Evolutionary conservation across 2,113 vertebrate genomes (phyloP).

Genomic region (Dicaeum eximium): DNA sequence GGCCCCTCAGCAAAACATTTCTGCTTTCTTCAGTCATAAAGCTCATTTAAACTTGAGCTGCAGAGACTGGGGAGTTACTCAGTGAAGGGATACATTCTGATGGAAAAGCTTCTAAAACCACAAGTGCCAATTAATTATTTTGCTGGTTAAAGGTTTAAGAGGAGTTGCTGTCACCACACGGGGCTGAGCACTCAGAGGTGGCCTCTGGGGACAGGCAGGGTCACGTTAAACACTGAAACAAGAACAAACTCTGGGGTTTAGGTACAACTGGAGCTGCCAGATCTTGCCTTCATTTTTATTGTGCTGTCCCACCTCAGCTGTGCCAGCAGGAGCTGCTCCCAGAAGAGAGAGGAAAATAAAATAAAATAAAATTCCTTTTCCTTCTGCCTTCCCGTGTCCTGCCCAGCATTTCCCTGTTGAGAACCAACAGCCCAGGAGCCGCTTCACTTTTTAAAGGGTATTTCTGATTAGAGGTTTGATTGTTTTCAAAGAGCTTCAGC

Average conservation of each 20-base stretch:
- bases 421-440: not conserved
- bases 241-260: rapidly evolving
- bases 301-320: not conserved
- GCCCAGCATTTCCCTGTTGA: not conserved
- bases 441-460: not conserved
- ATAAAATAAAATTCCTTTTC: not conserved
- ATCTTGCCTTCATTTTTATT: not conserved
- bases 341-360: not conserved
- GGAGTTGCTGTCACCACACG: not conserved
- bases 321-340: not conserved
- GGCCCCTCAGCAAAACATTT: not conserved
- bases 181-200: not conserved
- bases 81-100: not conserved
- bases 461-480: not conserved
- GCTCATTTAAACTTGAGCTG: not conserved
- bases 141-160: not conserved
- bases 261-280: rapidly evolving
- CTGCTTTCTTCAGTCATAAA: not conserved
- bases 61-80: not conserved
- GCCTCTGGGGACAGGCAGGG: not conserved
- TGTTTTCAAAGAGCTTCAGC: not conserved
- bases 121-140: not conserved
- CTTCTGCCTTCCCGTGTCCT: not conserved
- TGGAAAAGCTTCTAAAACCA: not conserved
- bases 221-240: not conserved